Percentiles rank a stretch among this genome's conserved stretches.
Evolutionary conservation across 2,888 invertebrate species (phyloP).

Genomic region (Tinea trinotella): DNA sequence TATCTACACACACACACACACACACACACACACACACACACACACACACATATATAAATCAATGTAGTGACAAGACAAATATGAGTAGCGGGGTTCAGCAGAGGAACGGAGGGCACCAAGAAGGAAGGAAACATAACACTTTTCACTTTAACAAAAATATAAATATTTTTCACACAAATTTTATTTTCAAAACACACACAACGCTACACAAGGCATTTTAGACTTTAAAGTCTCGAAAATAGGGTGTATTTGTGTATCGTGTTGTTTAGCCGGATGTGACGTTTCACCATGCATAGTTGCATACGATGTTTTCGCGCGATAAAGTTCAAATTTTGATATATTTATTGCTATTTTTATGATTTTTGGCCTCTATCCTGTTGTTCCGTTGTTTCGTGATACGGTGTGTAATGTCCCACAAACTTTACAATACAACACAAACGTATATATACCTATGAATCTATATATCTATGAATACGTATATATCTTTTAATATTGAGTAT

Average conservation of each 20-base stretch:
- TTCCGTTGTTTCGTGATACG: too few relatives aligned
- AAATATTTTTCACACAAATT: constrained; percentile 2
- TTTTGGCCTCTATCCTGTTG: not conserved
- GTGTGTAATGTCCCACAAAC: too few relatives aligned
- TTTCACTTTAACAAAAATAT: constrained; percentile 15
- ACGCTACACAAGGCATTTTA: not conserved
- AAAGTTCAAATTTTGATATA: constrained; percentile 15
- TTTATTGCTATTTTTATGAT: constrained; percentile 18
- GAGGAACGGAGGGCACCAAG: not conserved
- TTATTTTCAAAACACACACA: constrained; percentile 4
- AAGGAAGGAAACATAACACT: constrained; percentile 18
- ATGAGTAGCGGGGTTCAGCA: not conserved
- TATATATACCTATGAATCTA: too few relatives aligned
- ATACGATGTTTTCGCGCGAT: constrained; percentile 14
- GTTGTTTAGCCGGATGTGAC: not conserved
- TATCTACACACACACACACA: too few relatives aligned
- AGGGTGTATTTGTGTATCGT: not conserved
- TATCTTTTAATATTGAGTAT: too few relatives aligned
- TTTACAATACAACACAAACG: too few relatives aligned
- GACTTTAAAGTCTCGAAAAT: not conserved
- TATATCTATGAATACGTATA: too few relatives aligned
- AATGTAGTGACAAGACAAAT: not conserved
- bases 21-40: too few relatives aligned
- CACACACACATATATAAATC: constrained; percentile 11
- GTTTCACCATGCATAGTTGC: constrained; percentile 6